Percentiles rank a stretch among this genome's conserved stretches.
Evolutionary conservation across 1,140 invertebrate genomes (phyloP).

Genomic region (Dendrolimus punctatus): DNA sequence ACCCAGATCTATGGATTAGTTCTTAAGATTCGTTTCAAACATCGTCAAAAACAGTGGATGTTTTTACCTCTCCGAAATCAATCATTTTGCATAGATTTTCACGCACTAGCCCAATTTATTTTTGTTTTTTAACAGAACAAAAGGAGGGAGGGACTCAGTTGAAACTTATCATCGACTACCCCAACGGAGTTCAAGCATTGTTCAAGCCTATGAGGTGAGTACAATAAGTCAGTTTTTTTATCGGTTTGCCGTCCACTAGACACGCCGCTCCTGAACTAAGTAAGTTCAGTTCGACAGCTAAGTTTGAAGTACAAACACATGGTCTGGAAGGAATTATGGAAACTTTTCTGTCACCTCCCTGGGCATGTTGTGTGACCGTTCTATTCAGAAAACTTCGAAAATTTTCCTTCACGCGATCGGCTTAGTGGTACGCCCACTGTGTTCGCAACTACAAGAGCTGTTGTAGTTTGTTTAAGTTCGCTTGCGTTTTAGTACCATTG

Average conservation of each 20-base stretch:
- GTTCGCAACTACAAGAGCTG: conserved; percentile 41
- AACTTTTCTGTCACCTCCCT: conserved; percentile 42
- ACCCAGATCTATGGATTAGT: too few species aligned
- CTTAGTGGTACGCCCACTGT: conserved; percentile 48
- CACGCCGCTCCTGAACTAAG: conserved; percentile 6
- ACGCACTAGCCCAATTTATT: background rate
- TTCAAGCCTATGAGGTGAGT: conserved; percentile 99
- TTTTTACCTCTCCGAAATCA: too few species aligned
- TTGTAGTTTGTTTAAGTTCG: conserved; percentile 37
- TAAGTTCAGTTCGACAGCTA: conserved; percentile 19
- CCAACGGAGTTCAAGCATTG: conserved; percentile 91
- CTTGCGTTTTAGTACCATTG: conserved; percentile 33
- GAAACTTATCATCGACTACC: conserved; percentile 95
- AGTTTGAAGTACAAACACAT: conserved; percentile 27
- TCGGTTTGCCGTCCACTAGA: background rate
- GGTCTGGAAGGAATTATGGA: conserved; percentile 28
- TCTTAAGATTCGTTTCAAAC: too few species aligned
- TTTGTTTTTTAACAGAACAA: conserved; percentile 82
- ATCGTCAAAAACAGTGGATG: too few species aligned
- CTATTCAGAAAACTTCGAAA: conserved; percentile 51
- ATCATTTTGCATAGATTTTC: background rate
- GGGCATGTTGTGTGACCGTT: conserved; percentile 39
- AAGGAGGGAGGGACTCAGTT: conserved; percentile 98
- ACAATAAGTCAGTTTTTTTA: conserved; percentile 4
- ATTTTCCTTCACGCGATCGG: conserved; percentile 54